Base-by-base conservation (phyloP, 2,888 invertebrate genomes). In the Lasiommata megera region DNA sequence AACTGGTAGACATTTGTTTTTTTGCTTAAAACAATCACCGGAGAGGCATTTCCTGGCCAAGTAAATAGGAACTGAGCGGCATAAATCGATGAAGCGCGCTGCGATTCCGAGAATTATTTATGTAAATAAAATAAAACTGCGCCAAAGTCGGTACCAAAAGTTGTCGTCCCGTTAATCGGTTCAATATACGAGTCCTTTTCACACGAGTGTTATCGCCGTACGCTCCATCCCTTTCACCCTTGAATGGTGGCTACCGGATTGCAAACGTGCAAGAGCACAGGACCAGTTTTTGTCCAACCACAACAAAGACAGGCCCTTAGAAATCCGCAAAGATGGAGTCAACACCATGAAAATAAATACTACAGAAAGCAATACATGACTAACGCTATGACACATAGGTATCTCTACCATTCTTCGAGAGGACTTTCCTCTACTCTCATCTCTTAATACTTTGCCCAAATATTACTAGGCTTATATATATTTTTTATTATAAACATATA, bases 181-280 rank as follows among this genome's bases (percentile, higher is more conserved):
- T 76, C 65, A 65, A 65, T 71, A 66, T 66, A 56, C 61, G 67
- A 66, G 61, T 84, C 83, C 71, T 69, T 73, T 60, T 81, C 76
- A 54, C 54, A 52, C 62, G 59, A 58, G 46, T 56, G 56, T 36
- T 51, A 58, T 57, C 38, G 36, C 43, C 57, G 52, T 60, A 67
- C 74, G 55, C 41, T 65, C 58, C 58, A 61, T 84, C 86, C 73
- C 79, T 71, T 69, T 87, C 68, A 68, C 82, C 69, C 86, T 77
- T 88, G 77, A 87, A 88, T 88, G 88, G 84, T 74, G 70, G 69
- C 79, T 84, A 77, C 80, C 73, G 77, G 80, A 80, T 85, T 78
- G 80, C 80, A 67, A 70, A 66, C 67, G 65, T 65, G 57, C 68
- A 69, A 76, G 76, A 79, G 72, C 76, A 73, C 73, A 77, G 72